Percentiles rank a stretch among this genome's conserved stretches.
These are phyloP conservation scores for Remorina albescens DNA, from an alignment of 2,797 vertebrate species.

Conservation along the genomic window DNA sequence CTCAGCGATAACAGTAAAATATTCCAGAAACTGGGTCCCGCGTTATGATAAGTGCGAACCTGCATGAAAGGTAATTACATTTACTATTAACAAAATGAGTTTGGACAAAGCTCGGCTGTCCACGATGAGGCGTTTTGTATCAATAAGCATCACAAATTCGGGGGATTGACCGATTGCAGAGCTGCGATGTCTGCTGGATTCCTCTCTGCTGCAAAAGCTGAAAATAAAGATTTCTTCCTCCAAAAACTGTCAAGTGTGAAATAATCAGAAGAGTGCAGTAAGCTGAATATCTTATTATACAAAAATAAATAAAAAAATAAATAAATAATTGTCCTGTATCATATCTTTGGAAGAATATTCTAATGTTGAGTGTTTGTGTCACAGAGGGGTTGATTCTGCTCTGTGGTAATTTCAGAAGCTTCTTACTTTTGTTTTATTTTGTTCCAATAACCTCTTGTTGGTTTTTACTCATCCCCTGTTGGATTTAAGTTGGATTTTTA, in stretches of 20 bases:
- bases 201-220: background rate
- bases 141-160: no score
- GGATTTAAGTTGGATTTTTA: no score
- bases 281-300: background rate
- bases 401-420: background rate
- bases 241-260: background rate
- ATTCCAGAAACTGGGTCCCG: background rate
- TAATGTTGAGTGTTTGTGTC: background rate
- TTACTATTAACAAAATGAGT: background rate
- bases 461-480: slow-evolving; percentile 8
- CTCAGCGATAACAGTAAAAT: background rate
- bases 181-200: background rate
- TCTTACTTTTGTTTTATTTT: slow-evolving; percentile 14
- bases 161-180: background rate
- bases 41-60: background rate
- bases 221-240: background rate
- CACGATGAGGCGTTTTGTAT: background rate
- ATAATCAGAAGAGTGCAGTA: background rate
- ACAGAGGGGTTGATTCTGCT: background rate
- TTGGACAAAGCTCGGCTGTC: background rate
- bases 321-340: background rate
- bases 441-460: slow-evolving; percentile 5
- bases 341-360: background rate
- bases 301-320: background rate
- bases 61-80: no score